Evolutionary conservation across 2,888 invertebrate genomes (phyloP).

Genomic region (Iselma pallidipennis): DNA sequence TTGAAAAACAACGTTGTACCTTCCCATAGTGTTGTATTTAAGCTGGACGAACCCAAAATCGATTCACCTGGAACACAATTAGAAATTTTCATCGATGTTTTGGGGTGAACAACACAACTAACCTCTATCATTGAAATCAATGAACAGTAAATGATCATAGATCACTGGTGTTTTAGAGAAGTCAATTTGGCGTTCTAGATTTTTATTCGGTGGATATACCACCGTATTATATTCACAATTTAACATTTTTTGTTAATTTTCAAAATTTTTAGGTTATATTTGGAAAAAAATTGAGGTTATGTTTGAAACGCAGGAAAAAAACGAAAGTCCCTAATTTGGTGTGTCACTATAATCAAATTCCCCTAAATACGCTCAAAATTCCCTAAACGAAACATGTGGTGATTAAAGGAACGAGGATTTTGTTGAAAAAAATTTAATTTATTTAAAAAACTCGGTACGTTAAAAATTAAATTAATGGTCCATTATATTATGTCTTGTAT

Average conservation of each 20-base stretch:
- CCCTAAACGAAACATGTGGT: background rate
- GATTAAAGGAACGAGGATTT: background rate
- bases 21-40: conserved; percentile 65
- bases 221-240: conserved; percentile 25
- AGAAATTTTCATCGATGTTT: too few relatives aligned
- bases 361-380: background rate
- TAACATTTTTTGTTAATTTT: conserved; percentile 8
- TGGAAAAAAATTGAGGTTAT: conserved; percentile 12
- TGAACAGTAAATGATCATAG: conserved; percentile 44
- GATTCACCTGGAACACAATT: conserved; percentile 54
- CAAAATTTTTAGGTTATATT: background rate
- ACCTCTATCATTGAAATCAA: conserved; percentile 48
- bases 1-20: conserved; percentile 63
- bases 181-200: conserved; percentile 40
- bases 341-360: background rate
- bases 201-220: conserved; percentile 50
- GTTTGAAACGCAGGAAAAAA: background rate
- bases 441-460: background rate
- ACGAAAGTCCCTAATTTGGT: background rate
- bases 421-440: background rate
- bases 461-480: background rate
- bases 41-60: conserved; percentile 63
- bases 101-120: conserved; percentile 6
- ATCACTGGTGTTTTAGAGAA: conserved; percentile 43
- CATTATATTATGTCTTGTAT: too few relatives aligned